A percentile compares a stretch with the other conserved stretches of the same genome.
Evolutionary conservation across 2,113 vertebrate genomes (phyloP).

Genomic region (Noturus placidus): DNA sequence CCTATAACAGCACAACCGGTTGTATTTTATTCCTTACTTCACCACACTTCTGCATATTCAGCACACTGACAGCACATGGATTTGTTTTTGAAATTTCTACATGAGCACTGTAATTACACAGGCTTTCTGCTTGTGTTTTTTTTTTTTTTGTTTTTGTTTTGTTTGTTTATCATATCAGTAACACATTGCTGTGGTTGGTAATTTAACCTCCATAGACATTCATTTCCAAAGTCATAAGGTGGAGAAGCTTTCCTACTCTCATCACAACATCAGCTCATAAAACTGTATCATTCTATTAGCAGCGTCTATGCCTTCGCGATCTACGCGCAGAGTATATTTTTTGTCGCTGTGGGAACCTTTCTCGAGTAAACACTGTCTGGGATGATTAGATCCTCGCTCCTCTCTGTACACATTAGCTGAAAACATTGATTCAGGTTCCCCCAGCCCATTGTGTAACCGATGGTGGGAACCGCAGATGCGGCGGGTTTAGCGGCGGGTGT

Average conservation of each 20-base stretch:
- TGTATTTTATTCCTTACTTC: not conserved
- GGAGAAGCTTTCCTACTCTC: not conserved
- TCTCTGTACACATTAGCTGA: constrained; percentile 66
- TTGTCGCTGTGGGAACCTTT: constrained; percentile 58
- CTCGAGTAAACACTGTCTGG: constrained; percentile 70
- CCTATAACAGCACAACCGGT: not conserved
- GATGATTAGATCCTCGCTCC: constrained; percentile 66
- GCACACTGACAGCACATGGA: not conserved
- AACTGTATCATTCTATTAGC: constrained; percentile 32
- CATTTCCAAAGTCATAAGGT: not conserved
- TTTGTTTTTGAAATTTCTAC: not conserved
- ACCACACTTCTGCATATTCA: not conserved
- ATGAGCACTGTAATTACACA: not conserved
- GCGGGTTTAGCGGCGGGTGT: constrained; percentile 27
- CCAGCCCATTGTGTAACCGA: constrained; percentile 61
- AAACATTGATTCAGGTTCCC: constrained; percentile 71
- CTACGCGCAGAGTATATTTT: constrained; percentile 45
- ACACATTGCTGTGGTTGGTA: not conserved
- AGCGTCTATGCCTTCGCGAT: constrained; percentile 2
- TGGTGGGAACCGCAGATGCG: constrained; percentile 56
- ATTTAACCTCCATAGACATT: constrained; percentile 24
- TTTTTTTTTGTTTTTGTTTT: too few species aligned
- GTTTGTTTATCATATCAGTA: not conserved
- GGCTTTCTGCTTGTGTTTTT: not conserved
- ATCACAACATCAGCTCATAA: constrained; percentile 27